Percentiles rank a stretch among this genome's conserved stretches.
phyloP scores from a whole-genome alignment of 2,113 vertebrate genomes.

The Rhineura floridana region DNA sequence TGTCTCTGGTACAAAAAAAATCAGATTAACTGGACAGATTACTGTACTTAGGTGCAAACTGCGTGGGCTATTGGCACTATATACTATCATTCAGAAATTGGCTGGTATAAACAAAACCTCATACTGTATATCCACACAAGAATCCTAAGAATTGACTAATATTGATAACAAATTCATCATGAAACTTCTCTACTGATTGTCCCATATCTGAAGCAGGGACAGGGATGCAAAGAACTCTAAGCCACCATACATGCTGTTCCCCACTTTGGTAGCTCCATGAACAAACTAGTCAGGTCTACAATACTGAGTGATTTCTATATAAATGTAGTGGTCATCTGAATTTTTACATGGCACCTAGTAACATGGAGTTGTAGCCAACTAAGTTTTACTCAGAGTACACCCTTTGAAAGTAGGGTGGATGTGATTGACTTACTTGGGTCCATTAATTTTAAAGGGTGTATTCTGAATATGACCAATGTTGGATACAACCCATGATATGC shows the following conservation, averaged over 20 bases:
- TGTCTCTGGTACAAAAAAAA: not conserved
- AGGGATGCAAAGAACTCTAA: not conserved
- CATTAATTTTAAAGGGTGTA: too few species aligned
- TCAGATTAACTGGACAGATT: not conserved
- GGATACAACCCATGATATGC: not conserved
- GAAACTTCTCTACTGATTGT: not conserved
- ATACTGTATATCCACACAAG: not conserved
- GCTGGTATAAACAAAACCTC: not conserved
- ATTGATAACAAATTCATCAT: not conserved
- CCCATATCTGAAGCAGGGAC: not conserved
- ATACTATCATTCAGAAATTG: not conserved
- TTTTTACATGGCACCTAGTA: not conserved
- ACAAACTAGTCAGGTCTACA: not conserved
- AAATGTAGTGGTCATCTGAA: not conserved
- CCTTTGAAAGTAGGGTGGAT: too few species aligned
- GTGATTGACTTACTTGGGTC: too few species aligned
- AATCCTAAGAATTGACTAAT: not conserved
- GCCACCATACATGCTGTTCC: not conserved
- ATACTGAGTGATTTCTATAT: too few species aligned
- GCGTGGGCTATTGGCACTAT: not conserved
- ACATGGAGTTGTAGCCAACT: not conserved
- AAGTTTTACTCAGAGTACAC: too few species aligned
- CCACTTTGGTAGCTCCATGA: not conserved
- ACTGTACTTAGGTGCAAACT: not conserved
- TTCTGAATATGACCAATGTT: too few species aligned